phyloP scores from a whole-genome alignment of 2,888 invertebrate species.

The Tenthredo distinguenda region DNA sequence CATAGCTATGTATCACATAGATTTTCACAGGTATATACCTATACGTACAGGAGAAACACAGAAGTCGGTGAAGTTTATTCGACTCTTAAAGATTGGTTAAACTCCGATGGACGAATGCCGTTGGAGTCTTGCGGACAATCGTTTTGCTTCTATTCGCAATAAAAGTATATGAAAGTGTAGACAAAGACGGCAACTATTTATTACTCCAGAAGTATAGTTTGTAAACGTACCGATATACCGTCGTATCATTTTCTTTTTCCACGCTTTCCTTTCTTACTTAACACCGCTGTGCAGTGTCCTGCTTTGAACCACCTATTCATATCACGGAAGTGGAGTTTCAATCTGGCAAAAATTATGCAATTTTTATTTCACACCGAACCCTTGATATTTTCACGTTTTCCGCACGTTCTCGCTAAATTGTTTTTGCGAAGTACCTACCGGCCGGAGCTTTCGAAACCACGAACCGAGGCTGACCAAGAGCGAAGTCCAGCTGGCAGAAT shows the following conservation, averaged over 20 bases:
- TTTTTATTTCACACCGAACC: slow-evolving; percentile 16
- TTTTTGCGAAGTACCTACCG: background rate
- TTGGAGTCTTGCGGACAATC: background rate
- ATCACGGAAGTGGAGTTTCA: background rate
- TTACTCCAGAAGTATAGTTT: background rate
- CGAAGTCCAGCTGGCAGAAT: slow-evolving; percentile 3
- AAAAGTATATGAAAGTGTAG: slow-evolving; percentile 48
- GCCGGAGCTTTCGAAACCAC: background rate
- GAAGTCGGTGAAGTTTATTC: slow-evolving; percentile 24
- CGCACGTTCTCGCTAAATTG: slow-evolving; percentile 17
- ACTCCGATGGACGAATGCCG: slow-evolving; percentile 17
- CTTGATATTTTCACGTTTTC: slow-evolving; percentile 8
- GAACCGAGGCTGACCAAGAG: slow-evolving; percentile 1
- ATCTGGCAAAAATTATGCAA: background rate
- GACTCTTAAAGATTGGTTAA: slow-evolving; percentile 29
- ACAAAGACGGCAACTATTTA: slow-evolving; percentile 29
- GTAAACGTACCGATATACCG: background rate
- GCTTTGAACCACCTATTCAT: background rate
- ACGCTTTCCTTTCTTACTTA: slow-evolving; percentile 26
- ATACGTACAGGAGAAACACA: background rate
- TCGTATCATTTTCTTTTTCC: slow-evolving; percentile 6
- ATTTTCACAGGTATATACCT: background rate
- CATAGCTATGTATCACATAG: background rate
- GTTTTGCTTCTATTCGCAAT: slow-evolving; percentile 42
- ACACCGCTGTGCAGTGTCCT: background rate